Base-by-base conservation (phyloP, 2,113 vertebrate species). In the Platanista minor region DNA sequence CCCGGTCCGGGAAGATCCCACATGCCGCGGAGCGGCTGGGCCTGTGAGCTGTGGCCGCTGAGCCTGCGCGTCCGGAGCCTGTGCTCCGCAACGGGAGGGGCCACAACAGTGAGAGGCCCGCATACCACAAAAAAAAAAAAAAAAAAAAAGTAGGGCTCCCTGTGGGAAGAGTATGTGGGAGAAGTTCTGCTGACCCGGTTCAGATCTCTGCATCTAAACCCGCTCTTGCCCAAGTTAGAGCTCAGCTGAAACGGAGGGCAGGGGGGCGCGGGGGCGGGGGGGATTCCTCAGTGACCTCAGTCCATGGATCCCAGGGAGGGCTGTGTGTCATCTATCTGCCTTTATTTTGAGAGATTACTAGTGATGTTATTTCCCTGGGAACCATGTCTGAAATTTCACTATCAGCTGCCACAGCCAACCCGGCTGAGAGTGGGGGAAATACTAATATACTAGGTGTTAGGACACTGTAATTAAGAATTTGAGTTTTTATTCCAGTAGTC, bases 211-310 rank as follows among this genome's bases (percentile, higher is more conserved):
- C 21, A 3, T 41, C 10, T 21, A 61, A 14, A 57, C 62, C 69
- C 23, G 1, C 25, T 25, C 41, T 5, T n/a, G 8, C 27, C 83
- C 54, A 17, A 52, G 17, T 36, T 54, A 43, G 62, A 59, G 33
- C 17, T 77, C 41, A 20, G 11, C 39, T 6, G 0, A 43, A 39
- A 8, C 2, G 6, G 1, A 6, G 20, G 12, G 20, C n/a, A n/a
- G n/a, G n/a, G n/a, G n/a, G n/a, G n/a, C n/a, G n/a, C n/a, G n/a
- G n/a, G n/a, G n/a, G n/a, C n/a, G 15, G 49, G 11, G 20, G 15
- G 20, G 15, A 78, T 27, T 27, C 49, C 46, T 72, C 11, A 6
- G 33, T 11, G 59, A 71, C 66, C 43, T 61, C 9, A 15, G 18
- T 64, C 57, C 66, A 31, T 5, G 13, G 39, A 10, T 43, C 29